Base-by-base conservation (phyloP, 2,113 vertebrate genomes). In the Lepisosteus oculatus region DNA sequence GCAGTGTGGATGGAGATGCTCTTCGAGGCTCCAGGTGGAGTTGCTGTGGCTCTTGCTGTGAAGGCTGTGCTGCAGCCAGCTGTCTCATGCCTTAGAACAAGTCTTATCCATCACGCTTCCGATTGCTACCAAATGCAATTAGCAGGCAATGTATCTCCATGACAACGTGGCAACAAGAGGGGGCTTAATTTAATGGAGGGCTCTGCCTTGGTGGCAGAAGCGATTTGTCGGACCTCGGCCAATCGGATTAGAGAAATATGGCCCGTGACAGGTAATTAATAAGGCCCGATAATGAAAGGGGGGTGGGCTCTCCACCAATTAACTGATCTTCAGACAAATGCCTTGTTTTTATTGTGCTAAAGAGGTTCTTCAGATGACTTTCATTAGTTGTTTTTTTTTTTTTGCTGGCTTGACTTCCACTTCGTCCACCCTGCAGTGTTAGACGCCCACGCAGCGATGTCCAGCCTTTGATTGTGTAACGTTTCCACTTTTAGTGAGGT, bases 41-140 rank as follows among this genome's bases (percentile, higher is more conserved):
- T 29, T 29, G 17, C 17, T 29, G 17, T 29, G 17, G 17, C 17
- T 29, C 17, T 29, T 29, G 17, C 17, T 29, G 17, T 29, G 17
- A 29, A 29, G 17, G 8, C 47, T 51, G 8, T 51, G 8, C 47
- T 51, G 47, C 8, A 51, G 47, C 47, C 4, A 51, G 8, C 8
- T 51, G 47, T 51, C 47, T 51, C 17, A 9, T 51, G 47, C 14
- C 57, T 59, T 0, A 15, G 14, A 72, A 67, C 42, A 77, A 7
- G 55, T 51, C 76, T 72, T 61, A 75, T 75, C 74, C 76, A 68
- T 74, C 77, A 77, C 68, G 71, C 72, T 68, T 72, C 83, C 81
- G 76, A 89, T 77, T 84, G 74, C 77, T 74, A 76, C 59, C 84
- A 86, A 92, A 92, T 85, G 73, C 73, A 77, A 92, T 92, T 91